phyloP scores from a whole-genome alignment of 2,113 vertebrate species.

The Thryonomys swinderianus region DNA sequence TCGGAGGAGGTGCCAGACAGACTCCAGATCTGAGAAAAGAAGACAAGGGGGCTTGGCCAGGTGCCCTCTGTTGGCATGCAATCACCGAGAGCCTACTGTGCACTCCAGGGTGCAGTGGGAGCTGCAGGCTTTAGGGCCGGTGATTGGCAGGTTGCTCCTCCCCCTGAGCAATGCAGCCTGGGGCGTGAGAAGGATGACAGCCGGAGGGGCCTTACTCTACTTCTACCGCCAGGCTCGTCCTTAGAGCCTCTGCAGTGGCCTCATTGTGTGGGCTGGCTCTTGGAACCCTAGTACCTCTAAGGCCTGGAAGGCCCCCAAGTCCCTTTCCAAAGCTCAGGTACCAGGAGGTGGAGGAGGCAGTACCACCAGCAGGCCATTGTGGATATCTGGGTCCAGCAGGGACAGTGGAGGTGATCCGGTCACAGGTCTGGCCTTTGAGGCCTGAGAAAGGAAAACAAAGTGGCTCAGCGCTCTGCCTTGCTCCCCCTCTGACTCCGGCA shows the following conservation, averaged over 20 bases:
- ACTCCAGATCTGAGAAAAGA: constrained; percentile 57
- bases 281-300: neutral
- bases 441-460: neutral
- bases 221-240: neutral
- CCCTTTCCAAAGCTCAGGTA: neutral
- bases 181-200: neutral
- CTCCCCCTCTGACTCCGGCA: neutral
- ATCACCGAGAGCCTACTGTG: neutral
- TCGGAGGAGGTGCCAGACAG: constrained; percentile 72
- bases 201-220: neutral
- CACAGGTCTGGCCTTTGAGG: neutral
- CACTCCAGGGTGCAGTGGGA: neutral
- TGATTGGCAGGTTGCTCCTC: neutral
- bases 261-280: neutral
- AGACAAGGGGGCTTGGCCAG: neutral
- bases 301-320: neutral
- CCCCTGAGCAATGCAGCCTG: neutral
- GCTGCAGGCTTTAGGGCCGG: neutral
- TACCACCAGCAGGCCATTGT: neutral
- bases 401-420: neutral
- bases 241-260: neutral
- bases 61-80: neutral
- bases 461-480: neutral
- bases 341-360: constrained; percentile 50
- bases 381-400: neutral